phyloP scores from a whole-genome alignment of 2,888 invertebrate species.

The Pyrochroa serraticornis region DNA sequence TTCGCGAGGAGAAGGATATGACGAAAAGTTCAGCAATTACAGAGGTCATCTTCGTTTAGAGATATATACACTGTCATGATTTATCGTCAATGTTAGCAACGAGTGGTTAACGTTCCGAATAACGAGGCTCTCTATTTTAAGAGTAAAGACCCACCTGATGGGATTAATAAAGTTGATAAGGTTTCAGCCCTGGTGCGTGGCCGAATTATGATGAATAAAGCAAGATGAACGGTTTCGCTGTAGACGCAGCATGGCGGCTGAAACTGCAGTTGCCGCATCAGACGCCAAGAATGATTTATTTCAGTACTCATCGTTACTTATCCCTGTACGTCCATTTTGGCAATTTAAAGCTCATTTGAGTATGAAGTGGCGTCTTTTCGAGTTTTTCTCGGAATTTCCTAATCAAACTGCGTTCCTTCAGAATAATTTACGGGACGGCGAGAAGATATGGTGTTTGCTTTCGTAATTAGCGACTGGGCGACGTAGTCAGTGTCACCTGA shows the following conservation, averaged over 20 bases:
- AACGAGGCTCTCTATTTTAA: neutral
- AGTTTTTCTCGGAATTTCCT: conserved; percentile 6
- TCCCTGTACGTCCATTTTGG: conserved; percentile 5
- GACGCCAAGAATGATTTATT: conserved; percentile 8
- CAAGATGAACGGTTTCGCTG: neutral
- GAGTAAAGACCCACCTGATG: neutral
- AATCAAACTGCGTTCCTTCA: conserved; percentile 14
- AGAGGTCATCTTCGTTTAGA: neutral
- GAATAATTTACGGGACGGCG: conserved; percentile 17
- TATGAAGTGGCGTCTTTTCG: conserved; percentile 1
- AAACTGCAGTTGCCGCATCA: conserved; percentile 2
- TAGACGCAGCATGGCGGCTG: neutral
- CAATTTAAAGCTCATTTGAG: conserved; percentile 10
- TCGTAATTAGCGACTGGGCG: conserved; percentile 29
- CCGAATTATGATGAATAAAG: neutral
- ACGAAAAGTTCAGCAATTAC: neutral
- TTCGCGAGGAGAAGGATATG: conserved; percentile 1
- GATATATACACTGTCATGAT: conserved; percentile 6
- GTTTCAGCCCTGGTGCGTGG: neutral
- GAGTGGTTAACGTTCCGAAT: neutral
- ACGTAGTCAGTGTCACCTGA: conserved; percentile 33
- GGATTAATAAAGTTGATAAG: conserved; percentile 3
- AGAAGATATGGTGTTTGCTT: conserved; percentile 26
- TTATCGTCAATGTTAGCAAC: conserved; percentile 5
- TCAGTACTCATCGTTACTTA: conserved; percentile 12